Evolutionary conservation across 2,797 vertebrate genomes (phyloP).

Genomic region (Megaceryle alcyon): DNA sequence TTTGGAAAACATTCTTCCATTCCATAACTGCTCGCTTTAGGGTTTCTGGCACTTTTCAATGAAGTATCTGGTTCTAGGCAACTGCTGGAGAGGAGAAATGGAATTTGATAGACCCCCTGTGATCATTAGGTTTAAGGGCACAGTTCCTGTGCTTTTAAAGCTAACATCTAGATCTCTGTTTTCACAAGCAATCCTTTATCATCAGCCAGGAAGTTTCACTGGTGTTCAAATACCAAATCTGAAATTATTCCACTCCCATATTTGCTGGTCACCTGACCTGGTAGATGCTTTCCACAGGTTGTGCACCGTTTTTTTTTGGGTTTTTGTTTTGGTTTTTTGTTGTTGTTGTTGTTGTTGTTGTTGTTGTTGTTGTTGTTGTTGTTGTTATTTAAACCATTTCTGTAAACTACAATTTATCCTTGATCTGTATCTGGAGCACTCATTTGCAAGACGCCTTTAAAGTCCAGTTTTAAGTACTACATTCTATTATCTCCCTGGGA

Average conservation of each 20-base stretch:
- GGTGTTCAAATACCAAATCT: background rate
- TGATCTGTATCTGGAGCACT: background rate
- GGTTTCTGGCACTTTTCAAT: background rate
- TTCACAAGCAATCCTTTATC: background rate
- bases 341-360: too few species aligned
- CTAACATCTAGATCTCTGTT: background rate
- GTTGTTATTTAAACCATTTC: background rate
- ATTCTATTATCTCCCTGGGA: background rate
- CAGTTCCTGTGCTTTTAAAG: background rate
- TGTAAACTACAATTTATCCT: background rate
- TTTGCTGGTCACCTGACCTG: background rate
- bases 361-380: too few species aligned
- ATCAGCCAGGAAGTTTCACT: background rate
- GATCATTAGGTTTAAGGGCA: background rate
- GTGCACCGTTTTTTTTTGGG: background rate
- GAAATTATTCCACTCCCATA: background rate
- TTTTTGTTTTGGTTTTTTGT: too few species aligned
- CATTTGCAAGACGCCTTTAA: background rate
- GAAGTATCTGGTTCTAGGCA: background rate
- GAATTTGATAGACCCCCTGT: background rate
- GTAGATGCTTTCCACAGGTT: background rate
- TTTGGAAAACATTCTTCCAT: background rate
- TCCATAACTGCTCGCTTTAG: background rate
- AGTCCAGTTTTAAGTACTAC: background rate
- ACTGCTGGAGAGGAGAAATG: background rate